Evolutionary conservation across 2,113 vertebrate species (phyloP), one percentile per base, ranked within the genome.

Genomic region (Cercocebus atys): DNA sequence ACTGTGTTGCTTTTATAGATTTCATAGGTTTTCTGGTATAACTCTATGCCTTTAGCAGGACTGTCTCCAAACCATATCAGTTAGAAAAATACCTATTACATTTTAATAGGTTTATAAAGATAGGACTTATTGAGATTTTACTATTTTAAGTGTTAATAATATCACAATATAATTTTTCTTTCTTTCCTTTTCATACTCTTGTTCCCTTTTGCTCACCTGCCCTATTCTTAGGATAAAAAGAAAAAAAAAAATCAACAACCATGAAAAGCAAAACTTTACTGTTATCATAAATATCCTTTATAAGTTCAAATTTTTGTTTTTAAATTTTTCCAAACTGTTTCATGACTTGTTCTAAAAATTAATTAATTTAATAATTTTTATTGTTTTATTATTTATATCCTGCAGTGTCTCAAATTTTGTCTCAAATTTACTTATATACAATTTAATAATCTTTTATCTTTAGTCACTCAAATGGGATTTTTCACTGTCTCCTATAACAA

Each of bases 111-210:
- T 55, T 73, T 93, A 6, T 30, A 94, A 85, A 90, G 45, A 23
- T 45, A 81, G 38, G 75, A 27, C 27, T 78, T 55, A 55, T 68
- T 57, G 12, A 6, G 22, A 84, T 13, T 76, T 82, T 27, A 47
- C 73, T 50, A 75, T 96, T 96, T 72, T 52, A 88, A 96, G 82
- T 73, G 50, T 72, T 88, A 57, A 82, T 64, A 8, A 57, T 68
- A 79, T 20, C 55, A 2, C 20, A 90, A 76, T 81, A 25, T 59
- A 73, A 50, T n/a, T 90, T 96, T 82, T 59, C 20, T 83, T 88
- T 80, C 30, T 50, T 94, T 70, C 3, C n/a, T 83, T 90, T 91
- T 57, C 20, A 81, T 50, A 76, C 3, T 13, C 30, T 88, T 68
- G 12, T 75, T 81, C 20, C 66, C 11, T 82, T 40, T 25, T 72